Evolutionary conservation across 2,113 vertebrate genomes (phyloP), one percentile per base, ranked within the genome.

Genomic region (Osmerus mordax): DNA sequence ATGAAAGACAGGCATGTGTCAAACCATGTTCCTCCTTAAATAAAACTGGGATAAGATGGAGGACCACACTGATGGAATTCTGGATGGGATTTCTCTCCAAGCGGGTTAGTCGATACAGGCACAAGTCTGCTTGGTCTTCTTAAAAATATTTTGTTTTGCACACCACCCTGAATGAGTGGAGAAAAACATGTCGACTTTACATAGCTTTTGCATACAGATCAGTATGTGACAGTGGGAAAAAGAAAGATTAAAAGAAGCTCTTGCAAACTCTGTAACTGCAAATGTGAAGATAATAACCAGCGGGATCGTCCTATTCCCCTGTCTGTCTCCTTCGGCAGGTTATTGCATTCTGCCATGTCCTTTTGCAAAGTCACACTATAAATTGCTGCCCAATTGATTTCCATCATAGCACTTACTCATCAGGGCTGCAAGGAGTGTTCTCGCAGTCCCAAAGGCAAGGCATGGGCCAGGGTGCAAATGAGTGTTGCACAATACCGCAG

Each of bases 351-450:
- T 61, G 36, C 60, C 21, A 56, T 58, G 18, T 47, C 41, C 41
- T 47, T 47, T 47, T 36, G 8, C 41, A 47, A 47, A 47, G 41
- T 61, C 69, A 60, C 56, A 61, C 55, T 61, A 47, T 58, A 29
- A 47, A 61, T 61, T 32, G n/a, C 29, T 70, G 36, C 32, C 19
- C 55, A 60, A 70, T 61, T 61, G 69, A 56, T 61, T 70, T 70
- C n/a, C 56, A 29, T 23, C 29, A 21, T 14, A 70, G 16, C 41
- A 61, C 58, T 60, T 61, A 51, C n/a, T 61, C 69, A 70, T 70
- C 58, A 61, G 19, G 55, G 55, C 32, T 47, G 21, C n/a, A 21
- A 36, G 41, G 58, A 41, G 25, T n/a, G 60, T 60, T 47, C 56
- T 51, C 14, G 9, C 41, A 51, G 11, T 19, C 69, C 58, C 56